These are phyloP conservation scores for Amniataba percoides DNA, from an alignment of 2,797 vertebrate species.

Conservation along the genomic window DNA sequence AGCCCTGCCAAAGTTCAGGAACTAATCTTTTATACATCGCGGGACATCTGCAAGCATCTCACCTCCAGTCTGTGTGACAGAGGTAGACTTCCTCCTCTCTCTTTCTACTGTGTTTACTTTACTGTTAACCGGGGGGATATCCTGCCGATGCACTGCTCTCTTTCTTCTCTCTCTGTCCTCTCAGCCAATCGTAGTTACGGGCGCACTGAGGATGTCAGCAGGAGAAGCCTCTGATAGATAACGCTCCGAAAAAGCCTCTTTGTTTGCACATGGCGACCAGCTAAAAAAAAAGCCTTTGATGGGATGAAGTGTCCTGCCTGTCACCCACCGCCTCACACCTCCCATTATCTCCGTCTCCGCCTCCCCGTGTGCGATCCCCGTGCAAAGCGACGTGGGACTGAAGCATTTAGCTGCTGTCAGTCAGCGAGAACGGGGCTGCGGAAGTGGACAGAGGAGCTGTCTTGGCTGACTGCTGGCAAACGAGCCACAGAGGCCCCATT, in stretches of 20 bases:
- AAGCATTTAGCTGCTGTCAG: slow-evolving; percentile 72
- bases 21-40: slow-evolving; percentile 71
- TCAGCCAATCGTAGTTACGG: slow-evolving; percentile 61
- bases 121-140: slow-evolving; percentile 74
- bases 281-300: slow-evolving; percentile 71
- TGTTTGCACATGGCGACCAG: slow-evolving; percentile 74
- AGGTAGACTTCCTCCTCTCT: slow-evolving; percentile 74
- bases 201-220: slow-evolving; percentile 72
- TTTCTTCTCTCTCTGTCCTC: slow-evolving; percentile 70
- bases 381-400: slow-evolving; percentile 54
- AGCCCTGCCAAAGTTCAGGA: slow-evolving; percentile 55
- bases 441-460: slow-evolving; percentile 72
- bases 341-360: slow-evolving; percentile 67
- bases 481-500: slow-evolving; percentile 82
- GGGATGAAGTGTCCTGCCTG: slow-evolving; percentile 73
- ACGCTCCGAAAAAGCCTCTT: slow-evolving; percentile 74
- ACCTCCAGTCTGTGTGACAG: slow-evolving; percentile 65
- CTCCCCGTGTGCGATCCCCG: slow-evolving; percentile 55
- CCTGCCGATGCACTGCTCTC: slow-evolving; percentile 70
- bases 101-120: slow-evolving; percentile 78
- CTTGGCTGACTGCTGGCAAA: slow-evolving; percentile 81
- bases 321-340: slow-evolving; percentile 70
- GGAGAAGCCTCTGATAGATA: slow-evolving; percentile 76
- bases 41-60: slow-evolving; percentile 70
- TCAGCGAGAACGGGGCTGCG: slow-evolving; percentile 53